Base-by-base conservation (phyloP, 2,113 vertebrate species). In the Pteropus alecto region DNA sequence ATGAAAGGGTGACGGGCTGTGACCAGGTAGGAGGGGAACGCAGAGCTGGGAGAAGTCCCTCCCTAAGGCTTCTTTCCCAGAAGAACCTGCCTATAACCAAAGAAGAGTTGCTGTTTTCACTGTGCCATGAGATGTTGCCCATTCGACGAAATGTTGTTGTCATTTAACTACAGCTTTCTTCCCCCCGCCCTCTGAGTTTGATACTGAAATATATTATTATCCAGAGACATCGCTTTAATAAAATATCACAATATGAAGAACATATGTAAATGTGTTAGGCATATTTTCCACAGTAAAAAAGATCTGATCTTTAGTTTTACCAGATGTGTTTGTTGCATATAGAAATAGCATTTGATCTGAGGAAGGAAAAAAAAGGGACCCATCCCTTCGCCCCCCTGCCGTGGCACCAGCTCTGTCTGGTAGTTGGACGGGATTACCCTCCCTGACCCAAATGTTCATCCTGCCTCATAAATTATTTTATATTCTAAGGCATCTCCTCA, bases 381-480 rank as follows among this genome's bases (percentile, higher is more conserved):
- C 41, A 8, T 95, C 90, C 9, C 58, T 82, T 60, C 83, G 87
- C 71, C 92, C 92, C 51, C 13, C 30, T 83, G 96, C 96, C 95
- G 94, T 93, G 93, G 61, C 51, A 41, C 65, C 87, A 93, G 78
- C 86, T 0, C 88, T 95, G 43, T 74, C 98, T 98, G 96, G 73
- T 76, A 95, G 54, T 56, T 30, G 46, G 38, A 87, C 30, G 91
- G 95, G 97, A 89, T 93, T 79, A 65, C 35, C 84, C 68, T 92
- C 48, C 93, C 91, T 76, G 94, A 97, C 68, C 88, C 86, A 65
- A 94, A 95, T 74, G 90, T 84, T 98, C 94, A 30, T 93, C 73
- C 92, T 97, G 38, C 68, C 63, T 97, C 94, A 96, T 94, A 22
- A 82, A 93, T 94, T 92, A 93, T 94, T 81, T 77, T 67, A 43